These are phyloP conservation scores for Odontophorus gujanensis DNA, from an alignment of 2,113 vertebrate genomes.

Conservation along the genomic window DNA sequence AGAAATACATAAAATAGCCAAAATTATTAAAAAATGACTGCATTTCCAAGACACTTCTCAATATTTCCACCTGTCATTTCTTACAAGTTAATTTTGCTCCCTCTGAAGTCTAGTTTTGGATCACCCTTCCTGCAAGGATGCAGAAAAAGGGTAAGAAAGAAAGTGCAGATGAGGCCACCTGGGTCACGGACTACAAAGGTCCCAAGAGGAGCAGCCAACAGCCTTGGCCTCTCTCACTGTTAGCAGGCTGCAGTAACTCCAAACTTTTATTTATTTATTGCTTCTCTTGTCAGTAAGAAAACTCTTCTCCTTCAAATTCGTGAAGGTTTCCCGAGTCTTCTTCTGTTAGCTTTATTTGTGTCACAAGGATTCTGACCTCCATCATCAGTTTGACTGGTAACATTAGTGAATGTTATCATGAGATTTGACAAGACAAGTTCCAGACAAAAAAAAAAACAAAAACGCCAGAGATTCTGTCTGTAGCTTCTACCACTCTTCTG, in stretches of 20 bases:
- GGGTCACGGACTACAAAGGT: neutral
- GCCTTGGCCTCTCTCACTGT: neutral
- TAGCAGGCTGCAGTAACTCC: neutral
- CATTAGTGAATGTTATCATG: neutral
- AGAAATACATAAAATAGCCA: neutral
- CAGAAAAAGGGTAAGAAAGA: neutral
- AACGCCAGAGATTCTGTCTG: neutral
- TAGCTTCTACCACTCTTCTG: neutral
- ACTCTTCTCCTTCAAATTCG: neutral
- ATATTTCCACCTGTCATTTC: neutral
- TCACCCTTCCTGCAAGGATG: neutral
- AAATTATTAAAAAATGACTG: neutral
- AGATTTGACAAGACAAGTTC: neutral
- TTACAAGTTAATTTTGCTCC: neutral
- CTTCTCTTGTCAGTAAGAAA: neutral
- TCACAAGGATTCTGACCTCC: neutral
- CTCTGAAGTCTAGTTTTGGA: neutral
- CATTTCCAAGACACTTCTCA: neutral
- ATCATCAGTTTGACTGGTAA: neutral
- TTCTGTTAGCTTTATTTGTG: neutral
- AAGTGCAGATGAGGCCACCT: neutral
- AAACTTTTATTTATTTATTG: neutral
- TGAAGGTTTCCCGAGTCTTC: neutral
- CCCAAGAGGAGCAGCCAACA: neutral
- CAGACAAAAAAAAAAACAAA: neutral